Percentiles rank a stretch among this genome's conserved stretches.
phyloP scores from a whole-genome alignment of 1,140 invertebrate genomes.

The Brachionus angularis region DNA sequence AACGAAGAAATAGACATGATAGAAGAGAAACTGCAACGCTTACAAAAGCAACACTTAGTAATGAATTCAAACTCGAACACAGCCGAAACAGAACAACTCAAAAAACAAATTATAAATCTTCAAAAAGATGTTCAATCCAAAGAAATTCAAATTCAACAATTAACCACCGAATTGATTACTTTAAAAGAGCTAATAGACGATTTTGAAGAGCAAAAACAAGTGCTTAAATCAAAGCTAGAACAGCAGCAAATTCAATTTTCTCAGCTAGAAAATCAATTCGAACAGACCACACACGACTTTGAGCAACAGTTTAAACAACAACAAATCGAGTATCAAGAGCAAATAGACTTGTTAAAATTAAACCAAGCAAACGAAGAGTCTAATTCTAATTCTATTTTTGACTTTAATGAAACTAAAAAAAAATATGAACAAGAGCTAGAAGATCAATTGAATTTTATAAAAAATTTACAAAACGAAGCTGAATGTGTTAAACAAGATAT shows the following conservation, averaged over 20 bases:
- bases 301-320: background rate
- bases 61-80: background rate
- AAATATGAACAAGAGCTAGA: background rate
- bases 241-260: slow-evolving; percentile 38
- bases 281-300: slow-evolving; percentile 1
- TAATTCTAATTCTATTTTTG: too few species aligned
- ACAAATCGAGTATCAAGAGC: background rate
- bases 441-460: background rate
- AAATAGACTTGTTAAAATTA: slow-evolving; percentile 2
- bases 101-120: slow-evolving; percentile 1
- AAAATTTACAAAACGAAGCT: background rate
- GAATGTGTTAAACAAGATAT: slow-evolving; percentile 54
- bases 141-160: slow-evolving; percentile 47
- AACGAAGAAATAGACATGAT: slow-evolving; percentile 48
- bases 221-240: slow-evolving; percentile 27
- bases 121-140: slow-evolving; percentile 44
- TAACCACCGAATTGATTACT: slow-evolving; percentile 6
- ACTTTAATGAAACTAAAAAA: too few species aligned
- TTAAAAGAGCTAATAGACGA: slow-evolving; percentile 30
- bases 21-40: slow-evolving; percentile 57
- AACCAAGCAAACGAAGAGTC: background rate
- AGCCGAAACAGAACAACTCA: background rate
- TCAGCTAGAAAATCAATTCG: slow-evolving; percentile 33
- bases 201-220: slow-evolving; percentile 41
- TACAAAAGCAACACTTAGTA: slow-evolving; percentile 44